These are phyloP conservation scores for Rhinophrynus dorsalis DNA, from an alignment of 2,797 vertebrate genomes.

Conservation along the genomic window DNA sequence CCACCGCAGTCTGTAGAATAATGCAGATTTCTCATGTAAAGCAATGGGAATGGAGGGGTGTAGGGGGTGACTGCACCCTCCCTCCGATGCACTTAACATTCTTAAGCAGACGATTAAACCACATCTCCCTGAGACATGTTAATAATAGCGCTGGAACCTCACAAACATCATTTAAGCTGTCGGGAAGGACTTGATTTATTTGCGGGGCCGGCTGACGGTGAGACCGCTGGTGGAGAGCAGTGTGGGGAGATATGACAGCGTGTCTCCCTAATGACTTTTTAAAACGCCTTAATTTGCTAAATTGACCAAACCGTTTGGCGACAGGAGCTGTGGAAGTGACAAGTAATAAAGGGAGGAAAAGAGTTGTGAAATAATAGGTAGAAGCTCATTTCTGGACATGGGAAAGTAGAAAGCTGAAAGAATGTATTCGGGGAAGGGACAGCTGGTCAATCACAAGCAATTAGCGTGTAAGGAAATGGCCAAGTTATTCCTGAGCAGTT, in stretches of 20 bases:
- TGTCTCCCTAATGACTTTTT: slow-evolving; percentile 40
- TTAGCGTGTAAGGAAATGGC: neutral
- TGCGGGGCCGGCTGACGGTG: neutral
- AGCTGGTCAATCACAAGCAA: slow-evolving; percentile 3
- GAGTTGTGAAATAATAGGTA: slow-evolving; percentile 8
- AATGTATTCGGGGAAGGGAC: neutral
- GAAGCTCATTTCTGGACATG: neutral
- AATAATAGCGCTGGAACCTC: slow-evolving; percentile 9
- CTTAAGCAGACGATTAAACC: slow-evolving; percentile 14
- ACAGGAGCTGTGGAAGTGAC: slow-evolving; percentile 28
- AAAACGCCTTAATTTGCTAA: slow-evolving; percentile 42
- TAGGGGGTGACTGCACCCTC: neutral
- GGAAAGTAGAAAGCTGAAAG: neutral
- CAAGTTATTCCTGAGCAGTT: neutral
- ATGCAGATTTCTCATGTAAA: neutral
- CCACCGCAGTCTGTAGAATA: too few relatives aligned
- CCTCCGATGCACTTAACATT: slow-evolving; percentile 26
- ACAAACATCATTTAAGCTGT: slow-evolving; percentile 34
- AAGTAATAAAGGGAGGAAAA: neutral
- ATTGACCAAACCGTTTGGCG: slow-evolving; percentile 38
- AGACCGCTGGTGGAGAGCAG: neutral
- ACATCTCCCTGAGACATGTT: slow-evolving; percentile 18
- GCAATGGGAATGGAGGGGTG: neutral
- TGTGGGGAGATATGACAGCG: slow-evolving; percentile 19
- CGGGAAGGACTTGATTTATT: slow-evolving; percentile 2